Evolutionary conservation across 1,140 invertebrate genomes (phyloP), one percentile per base, ranked within the genome.

Genomic region (Dufourea novaeangliae): DNA sequence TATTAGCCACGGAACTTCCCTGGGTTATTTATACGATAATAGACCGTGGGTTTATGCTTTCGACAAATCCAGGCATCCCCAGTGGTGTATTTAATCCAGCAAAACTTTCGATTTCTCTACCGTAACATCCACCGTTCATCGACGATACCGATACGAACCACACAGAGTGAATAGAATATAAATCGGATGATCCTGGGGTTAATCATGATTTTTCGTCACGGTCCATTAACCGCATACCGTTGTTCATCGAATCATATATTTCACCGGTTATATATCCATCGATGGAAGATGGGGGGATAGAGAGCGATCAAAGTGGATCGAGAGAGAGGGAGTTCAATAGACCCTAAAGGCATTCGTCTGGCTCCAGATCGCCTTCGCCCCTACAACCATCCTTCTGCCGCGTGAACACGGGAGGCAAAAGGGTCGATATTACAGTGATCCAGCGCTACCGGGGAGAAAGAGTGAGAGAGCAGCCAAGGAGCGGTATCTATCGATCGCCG

Each of bases 371-470:
- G 57, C 52, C 66, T 74, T 62, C 44, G 34, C 22, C 52, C 59
- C 59, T 34, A 75, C 54, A 59, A 41, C 46, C 44, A 44, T 54
- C 37, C 34, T 52, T 20, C 29, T 5, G 37, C 46, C 12, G 29
- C 32, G 61, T 22, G 61, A 81, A 63, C 41, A 46, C 46, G 44
- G 59, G 63, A 63, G 74, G 46, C 4, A 8, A 37, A 61, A 50
- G 44, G 32, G 41, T 64, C 77, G 82, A 84, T 84, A 84, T 84
- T 84, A 84, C 78, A 80, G 81, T 83, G 82, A 84, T 84, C 82
- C 34, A n/a, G 66, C 37, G 82, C 82, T 84, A 83, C 81, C 77
- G 82, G 76, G 22, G 52, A 46, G n/a, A n/a, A n/a, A n/a, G n/a
- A n/a, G n/a, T n/a, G n/a, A n/a, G n/a, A n/a, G 4, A 39, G 29